Conservation (phyloP, 2,113 vertebrate species). For the Myotis brandtii region DNA sequence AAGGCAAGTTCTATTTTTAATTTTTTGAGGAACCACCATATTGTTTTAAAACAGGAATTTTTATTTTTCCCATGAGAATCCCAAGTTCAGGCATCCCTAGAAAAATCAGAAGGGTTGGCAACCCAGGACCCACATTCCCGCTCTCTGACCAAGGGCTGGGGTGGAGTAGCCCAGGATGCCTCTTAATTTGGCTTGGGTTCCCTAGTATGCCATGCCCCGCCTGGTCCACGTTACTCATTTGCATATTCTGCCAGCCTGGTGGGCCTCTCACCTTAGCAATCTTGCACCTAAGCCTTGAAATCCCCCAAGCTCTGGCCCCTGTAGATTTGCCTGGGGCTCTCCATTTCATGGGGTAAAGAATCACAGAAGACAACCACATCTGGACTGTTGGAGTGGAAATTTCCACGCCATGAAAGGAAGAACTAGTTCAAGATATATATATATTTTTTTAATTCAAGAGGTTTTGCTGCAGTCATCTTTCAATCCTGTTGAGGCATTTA, state of each 20-base stretch:
- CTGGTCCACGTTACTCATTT: neutral
- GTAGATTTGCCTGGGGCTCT: neutral
- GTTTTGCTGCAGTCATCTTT: neutral
- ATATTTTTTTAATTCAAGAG: neutral
- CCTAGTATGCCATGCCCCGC: too few species aligned
- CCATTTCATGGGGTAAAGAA: neutral
- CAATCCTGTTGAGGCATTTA: neutral
- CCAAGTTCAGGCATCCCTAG: neutral
- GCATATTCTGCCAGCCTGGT: neutral
- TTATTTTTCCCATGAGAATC: neutral
- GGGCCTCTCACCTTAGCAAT: neutral
- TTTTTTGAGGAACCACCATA: neutral
- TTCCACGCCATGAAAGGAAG: neutral
- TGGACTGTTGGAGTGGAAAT: neutral
- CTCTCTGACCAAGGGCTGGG: accelerated
- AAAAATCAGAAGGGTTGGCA: neutral
- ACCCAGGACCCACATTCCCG: neutral
- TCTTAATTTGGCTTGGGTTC: too few species aligned
- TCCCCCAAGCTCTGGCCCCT: neutral
- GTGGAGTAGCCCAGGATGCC: accelerated
- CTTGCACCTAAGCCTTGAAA: neutral
- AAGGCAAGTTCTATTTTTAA: neutral
- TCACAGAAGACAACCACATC: neutral
- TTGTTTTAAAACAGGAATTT: neutral
- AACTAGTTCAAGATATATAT: neutral